A percentile compares a stretch with the other conserved stretches of the same genome.
Evolutionary conservation across 2,888 invertebrate genomes (phyloP).

Genomic region (Aleiodes leptofemur): DNA sequence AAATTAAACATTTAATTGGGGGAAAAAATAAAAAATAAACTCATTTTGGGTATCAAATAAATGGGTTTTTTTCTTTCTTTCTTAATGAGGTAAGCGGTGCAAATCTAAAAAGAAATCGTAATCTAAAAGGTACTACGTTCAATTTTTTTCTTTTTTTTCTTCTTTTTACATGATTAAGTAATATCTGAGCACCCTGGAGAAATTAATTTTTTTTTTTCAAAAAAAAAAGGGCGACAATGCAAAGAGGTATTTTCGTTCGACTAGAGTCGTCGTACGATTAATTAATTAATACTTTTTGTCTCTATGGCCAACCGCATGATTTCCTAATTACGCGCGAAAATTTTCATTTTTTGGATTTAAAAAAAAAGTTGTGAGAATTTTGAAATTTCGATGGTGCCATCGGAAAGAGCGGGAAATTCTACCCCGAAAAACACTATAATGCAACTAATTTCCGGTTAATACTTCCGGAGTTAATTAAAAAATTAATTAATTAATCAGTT

Average conservation of each 20-base stretch:
- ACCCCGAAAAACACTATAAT: no score
- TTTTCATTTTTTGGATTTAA: constrained; percentile 27
- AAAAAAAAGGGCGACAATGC: constrained; percentile 56
- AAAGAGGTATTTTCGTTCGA: constrained; percentile 72
- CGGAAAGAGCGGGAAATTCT: no score
- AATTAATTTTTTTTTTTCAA: constrained; percentile 18
- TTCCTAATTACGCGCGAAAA: constrained; percentile 28
- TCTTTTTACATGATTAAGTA: constrained; percentile 55
- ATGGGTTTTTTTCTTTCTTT: constrained; percentile 55
- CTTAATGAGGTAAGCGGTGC: constrained; percentile 68
- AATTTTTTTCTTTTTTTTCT: constrained; percentile 52
- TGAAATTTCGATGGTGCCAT: no score
- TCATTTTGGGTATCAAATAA: constrained; percentile 42
- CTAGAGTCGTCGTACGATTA: constrained; percentile 73
- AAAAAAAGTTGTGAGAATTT: background rate
- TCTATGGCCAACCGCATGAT: constrained; percentile 60
- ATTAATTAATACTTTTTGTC: constrained; percentile 64
- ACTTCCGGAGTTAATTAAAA: no score
- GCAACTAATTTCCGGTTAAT: no score
- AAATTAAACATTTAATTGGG: constrained; percentile 33
- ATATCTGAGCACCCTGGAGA: constrained; percentile 47
- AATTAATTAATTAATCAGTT: no score
- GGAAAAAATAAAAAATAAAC: constrained; percentile 48
- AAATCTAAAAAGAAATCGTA: constrained; percentile 66
- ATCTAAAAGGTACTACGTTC: constrained; percentile 70